Evolutionary conservation across 2,113 vertebrate species (phyloP), one percentile per base, ranked within the genome.

Genomic region (Brachionichthys hirsutus): DNA sequence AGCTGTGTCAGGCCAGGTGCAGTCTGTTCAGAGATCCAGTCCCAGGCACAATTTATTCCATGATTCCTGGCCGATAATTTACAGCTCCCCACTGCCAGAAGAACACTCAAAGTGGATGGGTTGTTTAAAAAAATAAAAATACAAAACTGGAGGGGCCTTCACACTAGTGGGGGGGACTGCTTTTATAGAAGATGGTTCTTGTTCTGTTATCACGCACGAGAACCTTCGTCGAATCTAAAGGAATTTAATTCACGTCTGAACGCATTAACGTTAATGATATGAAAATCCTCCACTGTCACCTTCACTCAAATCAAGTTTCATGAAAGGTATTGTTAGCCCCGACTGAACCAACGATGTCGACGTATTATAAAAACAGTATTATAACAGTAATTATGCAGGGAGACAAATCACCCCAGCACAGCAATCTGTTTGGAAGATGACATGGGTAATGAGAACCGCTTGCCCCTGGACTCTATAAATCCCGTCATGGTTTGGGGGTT

Each of bases 371-470:
- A 79, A 81, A 75, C 63, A 75, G 15, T 41, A 63, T 66, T 62
- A 77, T 72, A 73, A 76, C 12, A 66, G 58, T 73, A 68, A 83
- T 80, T 73, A 83, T 54, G 45, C 54, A 63, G 48, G 59, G 61
- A 79, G 66, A 70, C 76, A 62, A 59, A 70, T 44, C 61, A 68
- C 58, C 50, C 54, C 64, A 55, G 47, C 71, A 82, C 87, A 86
- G 87, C 89, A 88, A 94, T 96, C 94, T 93, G 93, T 94, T 92
- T 92, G 80, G 85, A 90, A 92, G 90, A 94, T 92, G 92, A 94
- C 92, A 93, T 89, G 89, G 88, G 88, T 94, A 95, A 96, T 93
- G 89, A 92, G 89, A 94, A 96, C 91, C 94, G 94, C 90, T 95
- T 93, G 93, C 87, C 85, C 78, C 84, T 81, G 77, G 88, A 93